A percentile compares a stretch with the other conserved stretches of the same genome.
These are phyloP conservation scores for Tretioscincus oriximinensis DNA, from an alignment of 2,113 vertebrate species.

Conservation along the genomic window DNA sequence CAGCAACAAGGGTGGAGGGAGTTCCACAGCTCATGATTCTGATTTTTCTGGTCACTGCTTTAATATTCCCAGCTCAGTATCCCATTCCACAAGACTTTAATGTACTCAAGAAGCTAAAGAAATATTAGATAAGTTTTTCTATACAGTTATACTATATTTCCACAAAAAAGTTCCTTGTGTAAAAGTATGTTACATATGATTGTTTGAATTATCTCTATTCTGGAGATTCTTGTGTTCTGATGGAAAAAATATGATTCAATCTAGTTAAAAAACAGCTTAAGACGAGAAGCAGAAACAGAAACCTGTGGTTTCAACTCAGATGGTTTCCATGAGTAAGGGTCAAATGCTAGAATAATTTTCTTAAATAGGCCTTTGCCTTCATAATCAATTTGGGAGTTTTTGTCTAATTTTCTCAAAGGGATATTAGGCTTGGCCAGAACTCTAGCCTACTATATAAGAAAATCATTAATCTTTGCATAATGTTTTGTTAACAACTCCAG, in stretches of 20 bases:
- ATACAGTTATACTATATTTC: neutral
- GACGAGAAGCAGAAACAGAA: neutral
- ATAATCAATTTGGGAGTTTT: neutral
- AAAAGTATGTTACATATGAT: neutral
- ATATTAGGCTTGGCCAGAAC: constrained; percentile 26
- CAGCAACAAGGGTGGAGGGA: too few species aligned
- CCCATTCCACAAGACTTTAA: neutral
- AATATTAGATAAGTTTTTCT: neutral
- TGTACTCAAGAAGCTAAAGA: neutral
- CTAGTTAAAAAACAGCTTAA: neutral
- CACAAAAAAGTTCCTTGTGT: neutral
- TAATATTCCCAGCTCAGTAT: neutral
- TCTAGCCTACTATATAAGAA: constrained; percentile 32
- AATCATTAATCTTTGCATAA: constrained; percentile 22
- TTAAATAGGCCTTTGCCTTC: constrained; percentile 21
- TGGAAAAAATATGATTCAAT: neutral
- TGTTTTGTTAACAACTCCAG: constrained; percentile 42
- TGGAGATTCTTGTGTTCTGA: neutral
- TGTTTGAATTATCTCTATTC: neutral
- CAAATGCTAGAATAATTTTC: constrained; percentile 24
- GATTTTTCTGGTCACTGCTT: too few species aligned
- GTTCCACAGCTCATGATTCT: too few species aligned
- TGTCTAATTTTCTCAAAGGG: neutral
- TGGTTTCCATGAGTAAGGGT: constrained; percentile 5
- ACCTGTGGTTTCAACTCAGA: constrained; percentile 10